These are phyloP conservation scores for Corydoras maculifer DNA, from an alignment of 2,113 vertebrate genomes.

Conservation along the genomic window DNA sequence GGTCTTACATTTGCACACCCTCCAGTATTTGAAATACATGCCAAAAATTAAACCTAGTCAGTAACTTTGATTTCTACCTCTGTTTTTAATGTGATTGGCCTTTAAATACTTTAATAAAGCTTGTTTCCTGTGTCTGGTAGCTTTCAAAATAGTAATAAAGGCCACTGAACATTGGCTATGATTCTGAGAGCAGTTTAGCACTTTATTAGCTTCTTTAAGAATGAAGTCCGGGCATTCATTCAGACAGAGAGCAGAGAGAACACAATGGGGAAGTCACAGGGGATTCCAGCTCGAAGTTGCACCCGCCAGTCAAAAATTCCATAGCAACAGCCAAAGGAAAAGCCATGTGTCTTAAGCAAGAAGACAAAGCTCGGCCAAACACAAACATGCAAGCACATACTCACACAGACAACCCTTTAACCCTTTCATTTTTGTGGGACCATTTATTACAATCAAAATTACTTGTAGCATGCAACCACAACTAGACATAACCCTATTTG, in stretches of 20 bases:
- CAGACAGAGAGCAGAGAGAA: background rate
- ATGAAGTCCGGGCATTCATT: background rate
- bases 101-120: no score
- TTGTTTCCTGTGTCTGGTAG: no score
- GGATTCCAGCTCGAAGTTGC: slow-evolving; percentile 38
- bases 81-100: no score
- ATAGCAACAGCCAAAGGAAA: slow-evolving; percentile 82
- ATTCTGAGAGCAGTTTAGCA: background rate
- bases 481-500: no score
- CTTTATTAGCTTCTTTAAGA: background rate
- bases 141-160: background rate
- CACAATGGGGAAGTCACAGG: slow-evolving; percentile 10
- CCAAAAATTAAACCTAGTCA: no score
- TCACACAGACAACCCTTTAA: background rate
- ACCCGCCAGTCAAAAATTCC: slow-evolving; percentile 62
- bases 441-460: no score
- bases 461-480: no score
- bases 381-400: background rate
- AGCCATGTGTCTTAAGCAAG: slow-evolving; percentile 71
- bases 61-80: no score
- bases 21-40: no score
- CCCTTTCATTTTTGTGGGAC: no score
- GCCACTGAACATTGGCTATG: background rate
- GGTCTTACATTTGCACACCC: no score
- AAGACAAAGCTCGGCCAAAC: slow-evolving; percentile 58